Conservation (phyloP, 1,140 invertebrate genomes). For the Eubasilissa regina region DNA sequence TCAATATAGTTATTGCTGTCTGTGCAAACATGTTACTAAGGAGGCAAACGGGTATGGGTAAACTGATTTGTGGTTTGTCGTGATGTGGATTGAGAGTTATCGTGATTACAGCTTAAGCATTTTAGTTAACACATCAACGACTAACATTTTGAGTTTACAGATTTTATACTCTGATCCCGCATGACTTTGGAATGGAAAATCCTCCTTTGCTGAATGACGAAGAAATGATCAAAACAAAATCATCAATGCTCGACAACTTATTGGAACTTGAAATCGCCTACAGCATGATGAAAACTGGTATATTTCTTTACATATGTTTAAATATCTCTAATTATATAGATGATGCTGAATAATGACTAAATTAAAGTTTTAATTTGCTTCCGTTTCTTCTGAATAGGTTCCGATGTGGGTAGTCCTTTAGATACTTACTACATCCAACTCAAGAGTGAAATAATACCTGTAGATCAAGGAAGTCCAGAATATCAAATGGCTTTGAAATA, state of each 20-base stretch:
- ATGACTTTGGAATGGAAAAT: constrained; percentile 91
- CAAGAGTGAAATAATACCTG: constrained; percentile 84
- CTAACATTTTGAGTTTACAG: constrained; percentile 58
- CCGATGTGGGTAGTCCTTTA: constrained; percentile 77
- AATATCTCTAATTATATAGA: too few relatives aligned
- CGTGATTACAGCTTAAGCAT: too few relatives aligned
- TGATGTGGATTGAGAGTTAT: too few relatives aligned
- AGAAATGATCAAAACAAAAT: constrained; percentile 88
- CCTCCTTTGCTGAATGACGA: constrained; percentile 85
- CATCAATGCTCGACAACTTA: constrained; percentile 93
- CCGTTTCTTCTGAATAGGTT: constrained; percentile 53
- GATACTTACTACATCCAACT: constrained; percentile 93
- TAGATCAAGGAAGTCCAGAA: constrained; percentile 83
- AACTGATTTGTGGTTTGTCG: too few relatives aligned
- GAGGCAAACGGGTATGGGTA: too few relatives aligned
- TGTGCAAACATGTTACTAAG: too few relatives aligned
- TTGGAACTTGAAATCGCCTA: constrained; percentile 97
- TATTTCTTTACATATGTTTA: too few relatives aligned
- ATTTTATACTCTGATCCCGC: constrained; percentile 96
- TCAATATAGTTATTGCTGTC: too few relatives aligned
- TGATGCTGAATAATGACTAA: too few relatives aligned
- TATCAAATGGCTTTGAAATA: constrained; percentile 85
- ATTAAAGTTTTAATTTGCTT: too few relatives aligned
- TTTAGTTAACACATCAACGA: too few relatives aligned
- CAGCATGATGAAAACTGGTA: constrained; percentile 81